Conservation (phyloP, 2,888 invertebrate species). For the Lepetodrilus schrolli region DNA sequence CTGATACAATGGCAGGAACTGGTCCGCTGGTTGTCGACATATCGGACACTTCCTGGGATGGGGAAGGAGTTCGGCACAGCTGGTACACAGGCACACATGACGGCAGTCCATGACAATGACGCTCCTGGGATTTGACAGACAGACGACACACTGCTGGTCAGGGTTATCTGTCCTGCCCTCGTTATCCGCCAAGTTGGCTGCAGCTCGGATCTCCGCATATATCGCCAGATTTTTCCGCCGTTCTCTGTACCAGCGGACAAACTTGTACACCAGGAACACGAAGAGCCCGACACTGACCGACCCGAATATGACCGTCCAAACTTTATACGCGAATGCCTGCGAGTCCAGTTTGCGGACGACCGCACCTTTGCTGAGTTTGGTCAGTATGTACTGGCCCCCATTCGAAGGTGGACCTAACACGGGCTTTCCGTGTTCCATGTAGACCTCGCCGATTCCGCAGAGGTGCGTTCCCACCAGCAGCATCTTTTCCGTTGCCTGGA, state of each 20-base stretch:
- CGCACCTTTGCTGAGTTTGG: constrained; percentile 85
- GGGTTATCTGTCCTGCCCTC: constrained; percentile 33
- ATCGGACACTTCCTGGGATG: constrained; percentile 83
- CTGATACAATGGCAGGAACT: constrained; percentile 79
- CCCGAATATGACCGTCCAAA: constrained; percentile 79
- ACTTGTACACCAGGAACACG: constrained; percentile 77
- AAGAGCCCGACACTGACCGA: constrained; percentile 78
- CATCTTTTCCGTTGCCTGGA: constrained; percentile 91
- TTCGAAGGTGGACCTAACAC: constrained; percentile 82
- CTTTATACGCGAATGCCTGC: constrained; percentile 79
- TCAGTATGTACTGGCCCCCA: constrained; percentile 85
- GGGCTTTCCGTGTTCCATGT: constrained; percentile 80
- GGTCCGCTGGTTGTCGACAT: constrained; percentile 83
- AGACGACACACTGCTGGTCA: constrained; percentile 86
- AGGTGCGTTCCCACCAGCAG: constrained; percentile 87
- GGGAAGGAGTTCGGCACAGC: constrained; percentile 85
- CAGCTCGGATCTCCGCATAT: constrained; percentile 42
- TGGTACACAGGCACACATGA: constrained; percentile 91
- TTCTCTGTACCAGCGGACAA: constrained; percentile 70
- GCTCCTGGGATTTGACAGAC: constrained; percentile 88
- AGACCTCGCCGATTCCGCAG: constrained; percentile 87
- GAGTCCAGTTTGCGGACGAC: constrained; percentile 84
- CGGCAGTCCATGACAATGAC: constrained; percentile 91
- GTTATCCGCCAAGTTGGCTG: not conserved
- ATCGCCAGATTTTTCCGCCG: constrained; percentile 37